Percentiles rank a stretch among this genome's conserved stretches.
Evolutionary conservation across 1,140 invertebrate genomes (phyloP).

Genomic region (Hormaphis cornu): DNA sequence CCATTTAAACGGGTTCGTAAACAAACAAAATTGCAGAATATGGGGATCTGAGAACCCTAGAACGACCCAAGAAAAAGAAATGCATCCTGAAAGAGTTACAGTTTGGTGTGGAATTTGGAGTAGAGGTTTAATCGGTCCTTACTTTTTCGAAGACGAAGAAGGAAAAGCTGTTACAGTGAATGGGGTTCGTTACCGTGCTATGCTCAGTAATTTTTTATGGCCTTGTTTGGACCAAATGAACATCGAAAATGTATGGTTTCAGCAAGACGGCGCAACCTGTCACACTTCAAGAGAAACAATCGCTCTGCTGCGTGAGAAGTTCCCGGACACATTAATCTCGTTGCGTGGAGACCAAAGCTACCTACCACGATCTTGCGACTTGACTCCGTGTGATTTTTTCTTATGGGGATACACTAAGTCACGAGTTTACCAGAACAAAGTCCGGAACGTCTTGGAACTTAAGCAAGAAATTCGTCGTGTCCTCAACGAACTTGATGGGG

Average conservation of each 20-base stretch:
- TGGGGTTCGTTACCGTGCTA: no score
- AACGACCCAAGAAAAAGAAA: slow-evolving; percentile 39
- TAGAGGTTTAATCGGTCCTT: slow-evolving; percentile 37
- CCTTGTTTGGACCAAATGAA: not conserved
- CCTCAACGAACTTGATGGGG: not conserved
- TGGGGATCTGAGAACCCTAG: slow-evolving; percentile 39
- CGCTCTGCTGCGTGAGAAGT: not conserved
- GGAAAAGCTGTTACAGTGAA: slow-evolving; percentile 36
- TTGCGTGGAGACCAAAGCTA: not conserved
- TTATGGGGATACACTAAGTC: not conserved
- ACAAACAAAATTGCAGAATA: slow-evolving; percentile 39
- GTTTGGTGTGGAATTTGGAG: slow-evolving; percentile 36
- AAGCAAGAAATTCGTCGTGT: not conserved
- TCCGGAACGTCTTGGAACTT: not conserved
- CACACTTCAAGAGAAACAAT: no score
- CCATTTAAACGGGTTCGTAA: slow-evolving; percentile 37
- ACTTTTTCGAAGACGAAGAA: slow-evolving; percentile 38
- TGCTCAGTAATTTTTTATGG: slow-evolving; percentile 11
- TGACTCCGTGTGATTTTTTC: no score
- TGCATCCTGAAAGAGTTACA: slow-evolving; percentile 41
- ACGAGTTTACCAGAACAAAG: not conserved
- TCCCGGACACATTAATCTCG: not conserved
- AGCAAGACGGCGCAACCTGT: not conserved
- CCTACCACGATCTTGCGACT: not conserved
- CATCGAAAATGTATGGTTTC: no score